Evolutionary conservation across 2,797 vertebrate genomes (phyloP).

Genomic region (Clarias fuscus): DNA sequence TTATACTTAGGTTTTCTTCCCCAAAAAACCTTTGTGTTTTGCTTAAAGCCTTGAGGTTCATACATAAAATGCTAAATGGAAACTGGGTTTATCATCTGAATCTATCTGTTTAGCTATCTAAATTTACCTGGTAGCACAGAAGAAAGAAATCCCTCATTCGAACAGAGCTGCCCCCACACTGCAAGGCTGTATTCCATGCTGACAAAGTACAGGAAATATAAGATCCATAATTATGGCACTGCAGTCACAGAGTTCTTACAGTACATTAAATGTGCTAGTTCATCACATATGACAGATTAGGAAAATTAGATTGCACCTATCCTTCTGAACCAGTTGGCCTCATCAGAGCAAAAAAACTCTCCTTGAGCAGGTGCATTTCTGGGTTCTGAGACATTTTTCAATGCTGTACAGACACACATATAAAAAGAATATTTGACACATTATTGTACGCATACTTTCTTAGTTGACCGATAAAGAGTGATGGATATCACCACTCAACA

Average conservation of each 20-base stretch:
- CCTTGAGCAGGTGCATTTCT: slow-evolving; percentile 55
- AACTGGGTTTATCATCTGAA: neutral
- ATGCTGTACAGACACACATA: slow-evolving; percentile 69
- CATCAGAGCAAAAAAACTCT: slow-evolving; percentile 67
- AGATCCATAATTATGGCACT: slow-evolving; percentile 9
- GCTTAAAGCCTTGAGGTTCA: neutral
- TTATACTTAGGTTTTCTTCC: neutral
- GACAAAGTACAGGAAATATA: slow-evolving; percentile 56
- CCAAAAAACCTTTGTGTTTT: neutral
- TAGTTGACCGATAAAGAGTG: neutral
- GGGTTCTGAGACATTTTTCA: slow-evolving; percentile 73
- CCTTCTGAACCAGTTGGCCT: slow-evolving; percentile 91
- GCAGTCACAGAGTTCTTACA: slow-evolving; percentile 6
- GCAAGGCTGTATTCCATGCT: slow-evolving; percentile 93
- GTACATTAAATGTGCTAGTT: neutral
- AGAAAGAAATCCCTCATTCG: slow-evolving; percentile 90
- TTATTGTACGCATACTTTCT: neutral
- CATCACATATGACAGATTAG: neutral
- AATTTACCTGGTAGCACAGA: slow-evolving; percentile 86
- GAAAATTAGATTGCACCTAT: slow-evolving; percentile 74
- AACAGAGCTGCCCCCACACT: slow-evolving; percentile 73
- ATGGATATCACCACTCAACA: neutral
- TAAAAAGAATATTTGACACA: slow-evolving; percentile 4
- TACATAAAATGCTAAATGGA: neutral
- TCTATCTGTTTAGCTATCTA: neutral